These are phyloP conservation scores for Lepus timidus DNA, from an alignment of 2,113 vertebrate species.

Conservation along the genomic window DNA sequence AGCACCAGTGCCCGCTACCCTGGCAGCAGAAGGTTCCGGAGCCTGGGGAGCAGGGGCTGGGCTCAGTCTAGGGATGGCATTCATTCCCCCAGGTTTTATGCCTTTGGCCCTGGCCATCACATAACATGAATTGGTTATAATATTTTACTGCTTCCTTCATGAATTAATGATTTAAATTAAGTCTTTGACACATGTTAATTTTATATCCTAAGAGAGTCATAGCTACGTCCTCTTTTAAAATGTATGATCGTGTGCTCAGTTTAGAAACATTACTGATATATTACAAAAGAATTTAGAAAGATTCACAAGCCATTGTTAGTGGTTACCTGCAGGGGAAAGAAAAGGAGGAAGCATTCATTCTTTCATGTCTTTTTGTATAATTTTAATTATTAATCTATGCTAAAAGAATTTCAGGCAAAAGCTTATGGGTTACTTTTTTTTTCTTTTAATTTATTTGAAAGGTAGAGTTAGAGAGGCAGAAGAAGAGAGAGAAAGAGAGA, in stretches of 20 bases:
- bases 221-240: background rate
- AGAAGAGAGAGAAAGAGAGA: too few species aligned
- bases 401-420: constrained; percentile 51
- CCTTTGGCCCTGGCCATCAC: background rate
- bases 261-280: constrained; percentile 35
- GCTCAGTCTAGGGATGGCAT: background rate
- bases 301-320: background rate
- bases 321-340: background rate
- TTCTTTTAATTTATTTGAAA: background rate
- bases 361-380: constrained; percentile 18
- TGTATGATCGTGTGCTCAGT: background rate
- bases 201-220: background rate
- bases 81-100: background rate
- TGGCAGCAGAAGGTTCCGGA: background rate
- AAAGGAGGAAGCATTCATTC: background rate
- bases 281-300: background rate
- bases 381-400: constrained; percentile 9
- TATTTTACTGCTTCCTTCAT: constrained; percentile 25
- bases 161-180: constrained; percentile 23
- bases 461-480: too few species aligned
- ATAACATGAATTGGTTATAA: background rate
- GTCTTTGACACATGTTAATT: constrained; percentile 35
- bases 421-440: background rate
- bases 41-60: background rate
- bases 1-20: background rate